Evolutionary conservation across 2,888 invertebrate species (phyloP), one percentile per base, ranked within the genome.

Genomic region (Eurytoma adleriae): DNA sequence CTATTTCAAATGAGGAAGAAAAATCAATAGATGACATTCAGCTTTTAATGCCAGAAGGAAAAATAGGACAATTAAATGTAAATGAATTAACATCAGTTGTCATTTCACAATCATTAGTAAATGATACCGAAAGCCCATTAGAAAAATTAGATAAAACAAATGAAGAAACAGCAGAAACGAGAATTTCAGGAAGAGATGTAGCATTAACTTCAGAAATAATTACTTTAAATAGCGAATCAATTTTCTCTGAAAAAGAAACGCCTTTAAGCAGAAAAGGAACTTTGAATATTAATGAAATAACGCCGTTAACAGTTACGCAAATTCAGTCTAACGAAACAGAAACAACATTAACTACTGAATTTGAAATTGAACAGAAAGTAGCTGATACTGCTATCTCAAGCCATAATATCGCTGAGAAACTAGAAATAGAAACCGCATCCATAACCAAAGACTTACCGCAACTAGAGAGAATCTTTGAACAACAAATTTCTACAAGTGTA

Each of bases 131-230:
- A 83, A 88, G 88, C 50, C 83, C 83, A 20, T 84, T 91, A 40
- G 78, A 84, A 7, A 84, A 86, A 13, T 84, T 86, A 3, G 86
- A 88, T 56, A 83, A 14, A 12, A 27, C 14, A n/a, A 30, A 62
- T 1, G 83, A 85, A 64, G 89, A 89, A 83, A 84, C 79, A 7
- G 91, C 91, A 5, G 85, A 88, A 72, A 82, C 87, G n/a, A 87
- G 84, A 76, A 80, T 91, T 57, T 80, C 84, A 12, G 86, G 88
- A 16, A 86, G 89, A 80, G 89, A 88, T 79, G 89, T 90, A 0
- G 91, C 91, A n/a, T 86, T 91, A 84, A 89, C 87, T 72, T 86
- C 87, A 1, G 90, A 91, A 85, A 84, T 90, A 2, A 74, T 86
- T 50, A 79, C 86, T 76, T 78, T 83, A 56, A 83, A 76, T 57